A percentile compares a stretch with the other conserved stretches of the same genome.
phyloP scores from a whole-genome alignment of 1,140 invertebrate genomes.

The Philotrypesis tridentata region DNA sequence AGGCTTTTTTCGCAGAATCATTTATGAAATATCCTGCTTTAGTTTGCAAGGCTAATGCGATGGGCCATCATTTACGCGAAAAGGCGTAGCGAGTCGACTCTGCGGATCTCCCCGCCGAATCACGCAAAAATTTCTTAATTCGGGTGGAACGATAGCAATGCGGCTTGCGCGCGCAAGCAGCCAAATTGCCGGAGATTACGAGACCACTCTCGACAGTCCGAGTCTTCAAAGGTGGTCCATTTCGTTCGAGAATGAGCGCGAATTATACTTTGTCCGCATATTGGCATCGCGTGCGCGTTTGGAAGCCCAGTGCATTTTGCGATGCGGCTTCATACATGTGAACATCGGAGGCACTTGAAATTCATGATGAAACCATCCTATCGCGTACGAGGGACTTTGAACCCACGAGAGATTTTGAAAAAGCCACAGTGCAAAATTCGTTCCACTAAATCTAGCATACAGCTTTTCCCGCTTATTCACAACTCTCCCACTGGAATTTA shows the following conservation, averaged over 20 bases:
- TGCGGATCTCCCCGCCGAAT: slow-evolving; percentile 21
- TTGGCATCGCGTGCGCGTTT: slow-evolving; percentile 53
- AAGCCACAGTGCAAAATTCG: not conserved
- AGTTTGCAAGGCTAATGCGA: not conserved
- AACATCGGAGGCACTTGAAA: slow-evolving; percentile 56
- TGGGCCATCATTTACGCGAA: not conserved
- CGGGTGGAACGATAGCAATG: slow-evolving; percentile 52
- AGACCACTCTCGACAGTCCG: slow-evolving; percentile 29
- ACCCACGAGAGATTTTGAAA: not conserved
- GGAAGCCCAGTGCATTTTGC: not conserved
- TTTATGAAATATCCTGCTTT: not conserved
- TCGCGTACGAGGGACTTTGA: not conserved
- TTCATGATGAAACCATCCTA: slow-evolving; percentile 50
- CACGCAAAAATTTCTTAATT: slow-evolving; percentile 64
- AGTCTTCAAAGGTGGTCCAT: slow-evolving; percentile 59
- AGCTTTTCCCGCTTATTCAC: not conserved
- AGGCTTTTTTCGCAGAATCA: not conserved
- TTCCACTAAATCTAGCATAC: not conserved
- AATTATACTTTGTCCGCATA: slow-evolving; percentile 54
- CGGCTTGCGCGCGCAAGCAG: not conserved
- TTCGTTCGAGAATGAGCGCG: slow-evolving; percentile 52
- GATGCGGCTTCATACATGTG: slow-evolving; percentile 26
- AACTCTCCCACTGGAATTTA: not conserved
- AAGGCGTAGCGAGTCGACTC: not conserved
- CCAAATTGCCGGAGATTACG: slow-evolving; percentile 51